Conservation (phyloP, 2,113 vertebrate genomes). For the Notarius lentiginosus region DNA sequence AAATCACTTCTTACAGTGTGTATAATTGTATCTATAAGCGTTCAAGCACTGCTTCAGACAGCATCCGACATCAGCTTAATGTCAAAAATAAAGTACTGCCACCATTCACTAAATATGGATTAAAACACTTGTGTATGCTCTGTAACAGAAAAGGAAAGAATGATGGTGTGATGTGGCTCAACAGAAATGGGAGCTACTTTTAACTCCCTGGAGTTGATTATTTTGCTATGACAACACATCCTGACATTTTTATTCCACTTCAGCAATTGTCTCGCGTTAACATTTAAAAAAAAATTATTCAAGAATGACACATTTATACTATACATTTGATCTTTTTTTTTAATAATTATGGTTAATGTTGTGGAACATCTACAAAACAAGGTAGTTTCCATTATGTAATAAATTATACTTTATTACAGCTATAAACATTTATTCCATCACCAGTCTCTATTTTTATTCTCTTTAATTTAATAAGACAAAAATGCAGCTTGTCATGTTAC, state of each 20-base stretch:
- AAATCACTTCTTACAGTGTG: no score
- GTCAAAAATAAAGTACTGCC: neutral
- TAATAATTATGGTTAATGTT: neutral
- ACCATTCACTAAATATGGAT: neutral
- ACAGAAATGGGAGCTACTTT: neutral
- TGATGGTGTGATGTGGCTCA: neutral
- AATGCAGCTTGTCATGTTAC: neutral
- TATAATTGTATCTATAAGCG: neutral
- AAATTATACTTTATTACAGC: neutral
- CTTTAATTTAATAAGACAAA: neutral
- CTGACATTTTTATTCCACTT: neutral
- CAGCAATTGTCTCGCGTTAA: neutral
- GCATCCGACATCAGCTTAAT: neutral
- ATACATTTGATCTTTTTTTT: neutral
- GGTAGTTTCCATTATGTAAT: neutral
- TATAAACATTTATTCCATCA: neutral
- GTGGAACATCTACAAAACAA: neutral
- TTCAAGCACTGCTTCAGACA: neutral
- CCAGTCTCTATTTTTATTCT: neutral
- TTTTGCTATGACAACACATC: neutral
- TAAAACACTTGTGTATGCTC: neutral
- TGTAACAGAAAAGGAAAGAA: neutral
- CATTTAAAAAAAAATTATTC: neutral
- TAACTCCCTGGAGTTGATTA: neutral
- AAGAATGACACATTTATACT: neutral